A percentile compares a stretch with the other conserved stretches of the same genome.
Conservation (phyloP, 2,113 vertebrate species). For the Polypterus bichir region DNA sequence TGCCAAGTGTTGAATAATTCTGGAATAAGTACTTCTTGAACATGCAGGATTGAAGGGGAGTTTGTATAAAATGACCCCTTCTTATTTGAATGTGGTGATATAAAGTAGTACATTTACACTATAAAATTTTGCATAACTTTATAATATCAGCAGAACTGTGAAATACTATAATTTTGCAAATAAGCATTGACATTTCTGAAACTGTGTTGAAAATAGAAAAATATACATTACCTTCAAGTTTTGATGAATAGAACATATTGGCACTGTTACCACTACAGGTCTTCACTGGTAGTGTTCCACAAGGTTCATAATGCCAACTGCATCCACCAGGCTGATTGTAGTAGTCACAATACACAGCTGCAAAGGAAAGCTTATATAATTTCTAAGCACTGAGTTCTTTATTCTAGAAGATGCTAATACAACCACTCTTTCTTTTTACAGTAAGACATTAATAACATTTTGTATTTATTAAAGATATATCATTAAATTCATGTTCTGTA, state of each 20-base stretch:
- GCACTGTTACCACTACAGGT: conserved; percentile 47
- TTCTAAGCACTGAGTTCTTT: not conserved
- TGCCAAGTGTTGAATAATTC: no score
- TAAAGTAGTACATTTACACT: not conserved
- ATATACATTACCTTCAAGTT: conserved; percentile 58
- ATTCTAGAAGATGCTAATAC: not conserved
- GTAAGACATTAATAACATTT: not conserved
- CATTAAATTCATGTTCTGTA: not conserved
- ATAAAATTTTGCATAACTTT: not conserved
- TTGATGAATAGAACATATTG: conserved; percentile 35
- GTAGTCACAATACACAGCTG: conserved; percentile 72
- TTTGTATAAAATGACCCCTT: not conserved
- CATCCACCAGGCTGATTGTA: conserved; percentile 55
- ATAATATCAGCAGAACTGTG: not conserved
- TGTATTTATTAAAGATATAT: not conserved
- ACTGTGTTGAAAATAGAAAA: not conserved
- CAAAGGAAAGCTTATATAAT: conserved; percentile 4
- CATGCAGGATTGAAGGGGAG: no score
- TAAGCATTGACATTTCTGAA: not conserved
- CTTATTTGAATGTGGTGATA: not conserved
- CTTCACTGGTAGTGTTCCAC: conserved; percentile 41
- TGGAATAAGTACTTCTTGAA: no score
- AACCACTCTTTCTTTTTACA: not conserved
- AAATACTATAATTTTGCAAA: not conserved
- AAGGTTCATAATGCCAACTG: conserved; percentile 69